Evolutionary conservation across 2,888 invertebrate genomes (phyloP), one percentile per base, ranked within the genome.

Genomic region (Teleiodes luculella): DNA sequence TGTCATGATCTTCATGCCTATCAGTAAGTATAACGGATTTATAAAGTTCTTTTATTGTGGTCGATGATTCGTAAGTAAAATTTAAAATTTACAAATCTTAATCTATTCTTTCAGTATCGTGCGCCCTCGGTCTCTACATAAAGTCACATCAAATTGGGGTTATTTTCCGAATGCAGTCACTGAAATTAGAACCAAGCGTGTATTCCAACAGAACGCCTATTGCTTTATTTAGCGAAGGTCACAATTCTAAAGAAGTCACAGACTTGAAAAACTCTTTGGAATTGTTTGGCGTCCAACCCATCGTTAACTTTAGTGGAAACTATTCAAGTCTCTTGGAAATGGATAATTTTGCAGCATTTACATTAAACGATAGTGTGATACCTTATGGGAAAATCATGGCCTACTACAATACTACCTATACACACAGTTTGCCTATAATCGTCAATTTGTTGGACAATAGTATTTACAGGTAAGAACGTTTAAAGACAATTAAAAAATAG

Each of bases 331-430:
- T 95, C 18, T 78, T 94, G 18, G 81, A 90, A 31, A 90, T 92
- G 75, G 90, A 92, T 56, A 93, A 93, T 63, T 92, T 94, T 82
- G 94, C 93, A 16, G 94, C 93, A 1, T 89, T 93, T 61, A 92
- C 92, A 70, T 77, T 94, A 47, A 91, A 88, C 48, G 86, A 88
- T 10, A 92, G 91, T 60, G 74, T 83, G 51, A 71, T 82, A 51
- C 88, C 91, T 0, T 91, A 90, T 56, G 90, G 92, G 52, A 91
- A 91, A 58, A 82, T 94, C 16, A 91, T 92, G 63, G 87, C 93
- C 36, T 91, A 93, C 59, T 95, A 95, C 79, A 96, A 96, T 73
- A 95, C 95, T 70, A 95, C 96, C 0, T 93, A 92, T 67, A 92
- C 94, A 48, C 96, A 96, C 75, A 93, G 95, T 58, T 83, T 96